Evolutionary conservation across 2,797 vertebrate species (phyloP).

Genomic region (Meriones psammophilus): DNA sequence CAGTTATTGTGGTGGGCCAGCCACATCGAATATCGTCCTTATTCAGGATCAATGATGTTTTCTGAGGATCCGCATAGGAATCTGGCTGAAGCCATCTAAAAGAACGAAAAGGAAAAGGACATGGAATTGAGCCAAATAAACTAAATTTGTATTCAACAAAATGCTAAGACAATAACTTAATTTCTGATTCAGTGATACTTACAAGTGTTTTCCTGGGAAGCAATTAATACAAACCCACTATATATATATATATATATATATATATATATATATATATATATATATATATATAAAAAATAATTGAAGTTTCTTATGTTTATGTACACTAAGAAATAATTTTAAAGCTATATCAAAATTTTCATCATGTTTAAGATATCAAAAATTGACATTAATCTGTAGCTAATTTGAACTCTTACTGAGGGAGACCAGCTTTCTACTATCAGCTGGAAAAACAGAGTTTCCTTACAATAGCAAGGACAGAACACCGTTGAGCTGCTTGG

Average conservation of each 20-base stretch:
- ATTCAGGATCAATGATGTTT: constrained; percentile 97
- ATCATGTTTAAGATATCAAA: constrained; percentile 29
- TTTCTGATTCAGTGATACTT: constrained; percentile 25
- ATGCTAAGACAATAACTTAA: constrained; percentile 15
- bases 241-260: not conserved
- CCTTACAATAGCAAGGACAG: not conserved
- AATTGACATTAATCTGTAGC: not conserved
- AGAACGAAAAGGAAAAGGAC: constrained; percentile 48
- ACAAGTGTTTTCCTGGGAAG: not conserved
- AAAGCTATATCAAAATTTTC: constrained; percentile 46
- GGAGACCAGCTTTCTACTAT: not conserved
- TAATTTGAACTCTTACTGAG: constrained; percentile 13
- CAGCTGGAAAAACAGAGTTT: not conserved
- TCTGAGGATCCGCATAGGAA: constrained; percentile 99
- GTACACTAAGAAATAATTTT: constrained; percentile 9
- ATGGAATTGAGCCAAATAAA: constrained; percentile 36
- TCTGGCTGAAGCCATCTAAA: constrained; percentile 98
- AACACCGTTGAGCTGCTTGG: not conserved
- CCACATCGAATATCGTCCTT: constrained; percentile 99
- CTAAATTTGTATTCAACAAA: constrained; percentile 51
- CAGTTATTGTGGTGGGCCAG: constrained; percentile 97
- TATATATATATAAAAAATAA: not conserved
- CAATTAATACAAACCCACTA: constrained; percentile 11
- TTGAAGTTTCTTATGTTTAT: constrained; percentile 16
- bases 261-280: too few species aligned